phyloP scores from a whole-genome alignment of 2,113 vertebrate species.

The Dromas ardeola region DNA sequence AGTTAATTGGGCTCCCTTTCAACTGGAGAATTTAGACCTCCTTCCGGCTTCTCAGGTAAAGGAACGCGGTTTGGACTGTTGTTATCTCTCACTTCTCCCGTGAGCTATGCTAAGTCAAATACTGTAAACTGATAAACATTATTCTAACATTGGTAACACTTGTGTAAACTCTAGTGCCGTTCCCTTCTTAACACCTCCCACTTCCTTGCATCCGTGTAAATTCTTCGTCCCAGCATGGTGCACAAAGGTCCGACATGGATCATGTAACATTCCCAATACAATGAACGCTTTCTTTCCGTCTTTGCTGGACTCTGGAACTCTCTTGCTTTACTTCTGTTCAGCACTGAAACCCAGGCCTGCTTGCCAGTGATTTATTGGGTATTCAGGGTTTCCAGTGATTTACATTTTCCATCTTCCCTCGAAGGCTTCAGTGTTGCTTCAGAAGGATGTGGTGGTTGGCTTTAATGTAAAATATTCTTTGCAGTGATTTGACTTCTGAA shows the following conservation, averaged over 20 bases:
- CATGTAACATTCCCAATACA: conserved; percentile 37
- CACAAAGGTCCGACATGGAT: conserved; percentile 23
- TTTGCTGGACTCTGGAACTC: conserved; percentile 23
- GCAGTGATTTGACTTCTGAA: not conserved
- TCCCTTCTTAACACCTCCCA: conserved; percentile 44
- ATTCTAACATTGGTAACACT: conserved; percentile 52
- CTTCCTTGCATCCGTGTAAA: conserved; percentile 47
- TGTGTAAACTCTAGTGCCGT: not conserved
- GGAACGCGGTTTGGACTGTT: conserved; percentile 49
- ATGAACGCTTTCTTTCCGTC: conserved; percentile 26
- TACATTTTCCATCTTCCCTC: conserved; percentile 53
- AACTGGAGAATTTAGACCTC: conserved; percentile 45
- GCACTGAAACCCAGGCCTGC: not conserved
- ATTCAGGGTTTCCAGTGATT: conserved; percentile 38
- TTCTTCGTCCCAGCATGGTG: conserved; percentile 37
- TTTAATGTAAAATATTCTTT: conserved; percentile 13
- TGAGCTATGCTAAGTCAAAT: conserved; percentile 65
- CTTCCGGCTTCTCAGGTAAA: conserved; percentile 59
- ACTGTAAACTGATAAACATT: conserved; percentile 59
- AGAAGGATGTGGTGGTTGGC: conserved; percentile 12
- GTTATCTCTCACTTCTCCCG: conserved; percentile 64
- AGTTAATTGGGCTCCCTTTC: conserved; percentile 54
- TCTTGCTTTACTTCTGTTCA: conserved; percentile 39
- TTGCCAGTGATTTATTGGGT: conserved; percentile 49
- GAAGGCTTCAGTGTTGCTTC: not conserved